Conservation (phyloP, 2,797 vertebrate genomes). For the Gymnothorax reevesii region DNA sequence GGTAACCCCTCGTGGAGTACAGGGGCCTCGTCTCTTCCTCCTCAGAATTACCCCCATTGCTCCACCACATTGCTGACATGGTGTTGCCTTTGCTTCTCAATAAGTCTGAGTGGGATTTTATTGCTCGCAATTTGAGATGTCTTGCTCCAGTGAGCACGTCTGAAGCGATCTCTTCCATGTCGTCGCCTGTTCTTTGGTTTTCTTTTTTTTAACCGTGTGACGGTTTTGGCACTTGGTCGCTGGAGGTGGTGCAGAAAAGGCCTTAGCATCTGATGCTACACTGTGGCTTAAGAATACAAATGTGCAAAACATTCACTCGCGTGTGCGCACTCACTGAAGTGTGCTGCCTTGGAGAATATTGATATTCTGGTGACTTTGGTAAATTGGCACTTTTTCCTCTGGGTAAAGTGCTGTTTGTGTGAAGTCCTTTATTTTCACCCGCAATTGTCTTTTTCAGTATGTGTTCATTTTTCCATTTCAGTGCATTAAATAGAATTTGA, state of each 20-base stretch:
- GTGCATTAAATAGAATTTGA: background rate
- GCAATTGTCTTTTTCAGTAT: conserved; percentile 2
- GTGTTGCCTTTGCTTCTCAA: background rate
- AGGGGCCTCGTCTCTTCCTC: background rate
- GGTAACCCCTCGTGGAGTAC: background rate
- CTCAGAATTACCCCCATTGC: background rate
- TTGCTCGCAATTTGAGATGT: background rate
- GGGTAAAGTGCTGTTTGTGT: background rate
- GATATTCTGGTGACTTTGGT: background rate
- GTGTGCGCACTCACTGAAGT: background rate
- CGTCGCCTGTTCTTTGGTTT: background rate
- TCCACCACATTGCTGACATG: background rate
- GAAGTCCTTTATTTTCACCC: conserved; percentile 9
- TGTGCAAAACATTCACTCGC: background rate
- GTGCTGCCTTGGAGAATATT: background rate
- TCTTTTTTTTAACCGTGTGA: background rate
- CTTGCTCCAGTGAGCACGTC: background rate
- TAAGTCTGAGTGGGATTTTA: background rate
- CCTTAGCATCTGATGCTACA: background rate
- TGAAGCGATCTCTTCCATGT: background rate
- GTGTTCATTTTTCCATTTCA: background rate
- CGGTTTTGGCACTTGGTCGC: background rate
- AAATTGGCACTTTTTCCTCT: background rate
- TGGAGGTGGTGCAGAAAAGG: background rate
- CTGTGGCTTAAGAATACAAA: conserved; percentile 1